Percentiles rank a stretch among this genome's conserved stretches.
Evolutionary conservation across 2,888 invertebrate genomes (phyloP).

Genomic region (Clistopyga incitator): DNA sequence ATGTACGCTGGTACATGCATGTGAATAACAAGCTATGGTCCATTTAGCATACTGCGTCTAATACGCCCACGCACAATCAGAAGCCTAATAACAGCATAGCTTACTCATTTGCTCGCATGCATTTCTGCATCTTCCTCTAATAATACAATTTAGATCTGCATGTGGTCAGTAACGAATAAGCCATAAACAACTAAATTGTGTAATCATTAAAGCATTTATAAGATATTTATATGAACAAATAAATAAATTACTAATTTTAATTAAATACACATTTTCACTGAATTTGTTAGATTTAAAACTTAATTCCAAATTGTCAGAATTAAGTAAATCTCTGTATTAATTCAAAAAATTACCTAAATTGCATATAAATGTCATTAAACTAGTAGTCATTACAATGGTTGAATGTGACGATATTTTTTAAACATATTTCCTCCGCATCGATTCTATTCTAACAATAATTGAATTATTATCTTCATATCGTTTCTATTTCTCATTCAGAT

Average conservation of each 20-base stretch:
- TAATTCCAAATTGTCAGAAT: too few relatives aligned
- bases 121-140: slow-evolving; percentile 9
- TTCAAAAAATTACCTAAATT: too few relatives aligned
- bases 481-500: background rate
- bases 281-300: too few relatives aligned
- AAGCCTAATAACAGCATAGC: background rate
- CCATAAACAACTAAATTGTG: too few relatives aligned
- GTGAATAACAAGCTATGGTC: slow-evolving; percentile 27
- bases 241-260: too few relatives aligned
- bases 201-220: background rate
- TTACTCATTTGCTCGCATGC: background rate
- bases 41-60: slow-evolving; percentile 13
- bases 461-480: background rate
- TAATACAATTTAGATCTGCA: background rate
- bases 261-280: too few relatives aligned
- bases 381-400: too few relatives aligned
- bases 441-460: background rate
- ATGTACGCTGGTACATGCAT: background rate
- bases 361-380: too few relatives aligned
- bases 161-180: too few relatives aligned
- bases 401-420: too few relatives aligned
- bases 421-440: too few relatives aligned
- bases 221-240: background rate
- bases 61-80: slow-evolving; percentile 19
- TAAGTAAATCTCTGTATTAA: too few relatives aligned